phyloP scores from a whole-genome alignment of 2,888 invertebrate species.

The Pteria penguin region DNA sequence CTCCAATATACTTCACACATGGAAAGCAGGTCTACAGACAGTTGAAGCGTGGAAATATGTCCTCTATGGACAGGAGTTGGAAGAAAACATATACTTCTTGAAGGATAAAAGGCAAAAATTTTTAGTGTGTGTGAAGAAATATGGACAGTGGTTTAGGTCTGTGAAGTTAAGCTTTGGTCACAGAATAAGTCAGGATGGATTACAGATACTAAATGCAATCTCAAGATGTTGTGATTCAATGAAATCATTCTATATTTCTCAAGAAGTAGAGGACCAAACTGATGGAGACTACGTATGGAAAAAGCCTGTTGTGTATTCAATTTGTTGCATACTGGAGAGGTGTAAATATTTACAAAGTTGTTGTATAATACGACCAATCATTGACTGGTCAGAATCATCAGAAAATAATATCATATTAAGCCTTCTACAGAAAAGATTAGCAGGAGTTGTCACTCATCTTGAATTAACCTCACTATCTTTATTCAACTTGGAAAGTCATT shows the following conservation, averaged over 20 bases:
- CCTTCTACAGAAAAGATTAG: conserved; percentile 36
- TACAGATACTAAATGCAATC: conserved; percentile 55
- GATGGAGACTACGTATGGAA: conserved; percentile 47
- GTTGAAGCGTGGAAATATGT: conserved; percentile 55
- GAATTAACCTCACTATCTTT: conserved; percentile 54
- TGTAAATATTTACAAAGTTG: conserved; percentile 45
- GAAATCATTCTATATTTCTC: conserved; percentile 47
- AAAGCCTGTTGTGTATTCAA: conserved; percentile 47
- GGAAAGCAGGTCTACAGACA: conserved; percentile 50
- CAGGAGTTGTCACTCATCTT: conserved; percentile 52
- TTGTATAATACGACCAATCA: conserved; percentile 48
- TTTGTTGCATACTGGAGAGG: conserved; percentile 46
- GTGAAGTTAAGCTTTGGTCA: conserved; percentile 54
- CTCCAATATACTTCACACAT: conserved; percentile 41
- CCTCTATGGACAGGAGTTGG: conserved; percentile 49
- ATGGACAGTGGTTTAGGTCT: conserved; percentile 57
- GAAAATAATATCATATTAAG: conserved; percentile 48
- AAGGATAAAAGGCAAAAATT: conserved; percentile 55
- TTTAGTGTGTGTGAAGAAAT: conserved; percentile 54
- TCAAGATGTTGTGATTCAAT: conserved; percentile 53
- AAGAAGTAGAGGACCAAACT: conserved; percentile 39
- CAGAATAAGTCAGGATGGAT: conserved; percentile 51
- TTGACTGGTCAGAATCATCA: conserved; percentile 51
- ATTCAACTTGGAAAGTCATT: conserved; percentile 57
- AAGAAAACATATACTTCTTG: conserved; percentile 64